phyloP scores from a whole-genome alignment of 1,140 invertebrate species.

The Pseudachorutes palmiensis region DNA sequence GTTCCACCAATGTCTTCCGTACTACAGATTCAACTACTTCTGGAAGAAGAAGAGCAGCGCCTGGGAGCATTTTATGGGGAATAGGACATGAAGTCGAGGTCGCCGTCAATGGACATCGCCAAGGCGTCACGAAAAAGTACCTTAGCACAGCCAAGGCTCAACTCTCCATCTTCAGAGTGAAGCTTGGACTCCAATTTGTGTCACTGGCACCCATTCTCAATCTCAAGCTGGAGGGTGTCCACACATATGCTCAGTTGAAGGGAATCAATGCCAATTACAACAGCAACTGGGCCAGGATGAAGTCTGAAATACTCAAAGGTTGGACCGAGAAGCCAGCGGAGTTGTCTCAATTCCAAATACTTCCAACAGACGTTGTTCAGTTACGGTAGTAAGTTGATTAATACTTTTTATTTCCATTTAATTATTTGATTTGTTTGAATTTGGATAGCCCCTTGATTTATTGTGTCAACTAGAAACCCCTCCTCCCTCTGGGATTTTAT shows the following conservation, averaged over 20 bases:
- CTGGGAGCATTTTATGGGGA: constrained; percentile 40
- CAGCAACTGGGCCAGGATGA: constrained; percentile 35
- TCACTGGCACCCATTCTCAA: neutral
- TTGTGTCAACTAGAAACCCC: no score
- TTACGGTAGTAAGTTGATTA: no score
- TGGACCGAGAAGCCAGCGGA: constrained; percentile 39
- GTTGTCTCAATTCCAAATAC: constrained; percentile 28
- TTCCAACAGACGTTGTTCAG: no score
- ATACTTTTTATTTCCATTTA: no score
- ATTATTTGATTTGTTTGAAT: no score
- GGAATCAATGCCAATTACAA: constrained; percentile 32
- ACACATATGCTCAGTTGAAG: neutral
- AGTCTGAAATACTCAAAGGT: constrained; percentile 31
- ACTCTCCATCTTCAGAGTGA: constrained; percentile 56
- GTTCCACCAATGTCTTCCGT: constrained; percentile 17
- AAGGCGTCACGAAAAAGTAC: constrained; percentile 70
- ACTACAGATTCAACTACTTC: constrained; percentile 39
- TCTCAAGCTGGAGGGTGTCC: constrained; percentile 40
- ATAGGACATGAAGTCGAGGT: constrained; percentile 52
- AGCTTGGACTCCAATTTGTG: constrained; percentile 53
- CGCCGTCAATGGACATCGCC: constrained; percentile 65
- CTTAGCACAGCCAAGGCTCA: constrained; percentile 46
- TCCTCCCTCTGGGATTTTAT: no score
- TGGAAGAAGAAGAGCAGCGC: constrained; percentile 24
- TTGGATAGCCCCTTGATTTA: no score